These are phyloP conservation scores for Burhinus oedicnemus DNA, from an alignment of 2,113 vertebrate genomes.

Conservation along the genomic window DNA sequence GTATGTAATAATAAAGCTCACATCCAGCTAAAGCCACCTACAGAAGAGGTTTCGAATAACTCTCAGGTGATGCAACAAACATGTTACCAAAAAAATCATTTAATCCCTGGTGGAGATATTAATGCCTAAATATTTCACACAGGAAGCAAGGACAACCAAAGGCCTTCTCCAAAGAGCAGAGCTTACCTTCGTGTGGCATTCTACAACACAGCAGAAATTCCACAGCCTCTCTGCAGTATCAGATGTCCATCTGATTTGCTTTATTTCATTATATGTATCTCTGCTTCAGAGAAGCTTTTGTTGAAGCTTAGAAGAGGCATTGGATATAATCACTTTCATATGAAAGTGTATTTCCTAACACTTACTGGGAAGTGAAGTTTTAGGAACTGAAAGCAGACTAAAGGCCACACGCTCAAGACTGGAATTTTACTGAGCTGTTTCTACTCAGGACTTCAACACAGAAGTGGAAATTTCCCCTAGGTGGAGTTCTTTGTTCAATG, in stretches of 20 bases:
- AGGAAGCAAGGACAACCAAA: neutral
- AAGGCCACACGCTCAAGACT: neutral
- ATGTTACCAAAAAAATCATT: neutral
- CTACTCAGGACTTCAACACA: neutral
- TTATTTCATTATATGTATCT: neutral
- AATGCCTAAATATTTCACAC: neutral
- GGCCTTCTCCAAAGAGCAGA: neutral
- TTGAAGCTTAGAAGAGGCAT: neutral
- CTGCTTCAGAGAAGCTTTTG: neutral
- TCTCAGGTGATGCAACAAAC: neutral
- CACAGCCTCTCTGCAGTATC: neutral
- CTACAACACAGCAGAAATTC: neutral
- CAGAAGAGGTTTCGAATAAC: neutral
- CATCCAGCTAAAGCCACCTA: neutral
- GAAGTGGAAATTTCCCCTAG: constrained; percentile 65
- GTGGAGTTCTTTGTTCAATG: constrained; percentile 62
- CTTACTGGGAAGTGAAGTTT: neutral
- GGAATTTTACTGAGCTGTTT: constrained; percentile 44
- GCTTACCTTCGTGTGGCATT: neutral
- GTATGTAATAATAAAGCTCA: neutral
- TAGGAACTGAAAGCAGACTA: neutral
- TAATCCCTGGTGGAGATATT: neutral
- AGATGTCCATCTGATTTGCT: neutral
- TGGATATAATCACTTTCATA: no score
- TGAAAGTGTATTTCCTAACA: neutral